Percentiles rank a stretch among this genome's conserved stretches.
These are phyloP conservation scores for Pinctada fucata DNA, from an alignment of 2,888 invertebrate species.

Conservation along the genomic window DNA sequence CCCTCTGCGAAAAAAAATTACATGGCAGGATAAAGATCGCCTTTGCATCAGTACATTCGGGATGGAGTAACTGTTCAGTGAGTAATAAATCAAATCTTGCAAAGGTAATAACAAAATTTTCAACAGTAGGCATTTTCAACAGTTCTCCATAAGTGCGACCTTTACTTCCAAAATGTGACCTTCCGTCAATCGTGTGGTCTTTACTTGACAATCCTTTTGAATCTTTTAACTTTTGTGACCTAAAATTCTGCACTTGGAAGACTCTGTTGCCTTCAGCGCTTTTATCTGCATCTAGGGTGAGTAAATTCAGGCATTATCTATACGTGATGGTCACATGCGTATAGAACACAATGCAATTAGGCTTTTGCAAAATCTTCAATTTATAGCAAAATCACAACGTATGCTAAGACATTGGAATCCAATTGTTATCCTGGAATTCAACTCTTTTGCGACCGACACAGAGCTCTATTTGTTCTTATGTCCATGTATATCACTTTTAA, in stretches of 20 bases:
- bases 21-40: conserved; percentile 21
- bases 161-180: conserved; percentile 15
- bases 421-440: conserved; percentile 3
- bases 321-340: not conserved
- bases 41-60: conserved; percentile 7
- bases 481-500: too few species aligned
- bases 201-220: conserved; percentile 10
- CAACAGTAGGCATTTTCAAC: conserved; percentile 8
- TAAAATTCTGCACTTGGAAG: not conserved
- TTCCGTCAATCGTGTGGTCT: conserved; percentile 8
- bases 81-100: conserved; percentile 3
- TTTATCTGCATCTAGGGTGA: conserved; percentile 22
- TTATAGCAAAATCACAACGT: conserved; percentile 22
- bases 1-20: conserved; percentile 27
- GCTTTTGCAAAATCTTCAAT: conserved; percentile 20
- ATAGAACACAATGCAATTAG: conserved; percentile 16
- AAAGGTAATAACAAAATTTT: conserved; percentile 17
- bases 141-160: not conserved
- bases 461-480: too few species aligned
- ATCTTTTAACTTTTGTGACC: not conserved
- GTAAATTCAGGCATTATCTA: conserved; percentile 26
- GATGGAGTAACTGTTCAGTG: not conserved
- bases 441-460: too few species aligned
- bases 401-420: conserved; percentile 15
- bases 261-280: conserved; percentile 6